Evolutionary conservation across 2,113 vertebrate genomes (phyloP).

Genomic region (Maccullochella peelii): DNA sequence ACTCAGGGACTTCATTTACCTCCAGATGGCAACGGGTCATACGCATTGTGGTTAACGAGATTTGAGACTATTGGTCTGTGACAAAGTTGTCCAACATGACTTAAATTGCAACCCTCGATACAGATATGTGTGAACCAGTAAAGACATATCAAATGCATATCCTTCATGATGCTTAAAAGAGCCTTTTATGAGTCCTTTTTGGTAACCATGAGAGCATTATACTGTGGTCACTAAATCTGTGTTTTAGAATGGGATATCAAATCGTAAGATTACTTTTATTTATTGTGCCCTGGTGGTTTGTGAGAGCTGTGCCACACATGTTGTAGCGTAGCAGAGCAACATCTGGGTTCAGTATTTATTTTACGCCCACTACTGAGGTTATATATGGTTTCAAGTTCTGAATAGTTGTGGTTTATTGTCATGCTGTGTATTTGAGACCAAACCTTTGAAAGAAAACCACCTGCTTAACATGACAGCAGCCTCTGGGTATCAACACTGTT

Average conservation of each 20-base stretch:
- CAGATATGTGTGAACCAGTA: neutral
- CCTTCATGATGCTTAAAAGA: neutral
- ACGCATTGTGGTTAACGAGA: neutral
- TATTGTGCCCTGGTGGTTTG: neutral
- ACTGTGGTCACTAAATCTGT: neutral
- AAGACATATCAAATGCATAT: neutral
- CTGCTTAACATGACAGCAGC: conserved; percentile 6
- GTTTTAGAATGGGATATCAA: neutral
- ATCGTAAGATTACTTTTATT: neutral
- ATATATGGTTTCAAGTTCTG: neutral
- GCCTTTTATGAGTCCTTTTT: neutral
- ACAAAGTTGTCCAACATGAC: neutral
- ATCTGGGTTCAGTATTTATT: conserved; percentile 20
- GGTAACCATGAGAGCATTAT: neutral
- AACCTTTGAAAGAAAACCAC: neutral
- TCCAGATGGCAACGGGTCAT: neutral
- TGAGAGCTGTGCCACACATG: neutral
- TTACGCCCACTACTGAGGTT: conserved; percentile 3
- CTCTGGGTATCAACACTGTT: neutral
- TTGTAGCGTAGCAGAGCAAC: neutral
- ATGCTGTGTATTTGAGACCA: neutral
- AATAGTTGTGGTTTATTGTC: conserved; percentile 15
- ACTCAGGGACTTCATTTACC: neutral
- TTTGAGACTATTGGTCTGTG: neutral
- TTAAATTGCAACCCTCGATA: neutral